Base-by-base conservation (phyloP, 2,888 invertebrate genomes). In the Epiperipatus broadwayi region DNA sequence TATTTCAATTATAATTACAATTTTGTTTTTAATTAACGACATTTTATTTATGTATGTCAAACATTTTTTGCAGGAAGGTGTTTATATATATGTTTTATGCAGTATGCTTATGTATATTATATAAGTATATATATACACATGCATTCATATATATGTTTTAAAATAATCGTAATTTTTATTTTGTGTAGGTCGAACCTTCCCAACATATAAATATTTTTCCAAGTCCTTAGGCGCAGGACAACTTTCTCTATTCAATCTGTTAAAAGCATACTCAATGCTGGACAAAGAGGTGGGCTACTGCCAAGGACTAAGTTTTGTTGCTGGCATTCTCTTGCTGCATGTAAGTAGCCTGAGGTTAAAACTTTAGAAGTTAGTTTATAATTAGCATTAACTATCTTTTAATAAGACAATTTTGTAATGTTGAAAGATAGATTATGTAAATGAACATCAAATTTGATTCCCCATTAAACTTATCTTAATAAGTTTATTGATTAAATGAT, bases 241-340 rank as follows among this genome's bases (percentile, higher is more conserved):
- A 54, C 60, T 93, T 44, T 79, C 87, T 0, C 61, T 95, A 3
- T 95, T 89, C 60, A 93, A 93, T 63, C 65, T 93, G 15, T 65
- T 95, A 20, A 95, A 95, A 59, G 93, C 93, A 0, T 93, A 93
- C 57, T 93, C 91, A 0, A 65, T 93, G 19, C 60, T 91, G 25
- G 93, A 95, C 58, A 77, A 78, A 1, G 85, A 91, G 53, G 79
- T 95, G 1, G 91, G 89, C 0, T 93, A 93, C 59, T 93, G 93
- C 48, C 93, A 95, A 61, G 93, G 93, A 0, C 68, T 93, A 7
- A 87, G 87, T 52, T 95, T 93, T 54, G 84, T 93, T 2, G 91
- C 89, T 43, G 93, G 89, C 8, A 75, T 91, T 1, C 64, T 95
- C 2, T 64, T 95, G 7, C 64, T 95, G 49, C 93, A 95, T 61